These are phyloP conservation scores for Tenrec ecaudatus DNA, from an alignment of 2,113 vertebrate species.

Conservation along the genomic window DNA sequence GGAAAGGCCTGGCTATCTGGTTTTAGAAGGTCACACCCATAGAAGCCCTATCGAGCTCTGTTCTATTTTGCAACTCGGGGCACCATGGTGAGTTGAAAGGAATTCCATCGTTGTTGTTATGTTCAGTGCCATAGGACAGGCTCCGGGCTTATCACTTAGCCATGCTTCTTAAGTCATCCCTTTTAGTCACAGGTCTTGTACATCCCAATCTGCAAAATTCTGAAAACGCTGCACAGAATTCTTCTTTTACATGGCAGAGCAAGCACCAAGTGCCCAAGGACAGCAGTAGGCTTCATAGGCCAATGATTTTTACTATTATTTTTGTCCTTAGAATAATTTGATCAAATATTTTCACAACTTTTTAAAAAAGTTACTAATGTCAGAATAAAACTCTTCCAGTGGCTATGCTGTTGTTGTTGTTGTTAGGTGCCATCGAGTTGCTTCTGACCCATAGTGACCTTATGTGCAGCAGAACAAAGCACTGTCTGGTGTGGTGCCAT, in stretches of 20 bases:
- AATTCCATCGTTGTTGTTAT: background rate
- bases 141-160: background rate
- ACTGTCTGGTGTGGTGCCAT: background rate
- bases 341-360: conserved; percentile 11
- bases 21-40: background rate
- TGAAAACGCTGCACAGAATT: background rate
- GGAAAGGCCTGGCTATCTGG: background rate
- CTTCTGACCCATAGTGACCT: background rate
- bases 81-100: background rate
- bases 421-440: background rate
- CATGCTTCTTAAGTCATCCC: background rate
- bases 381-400: background rate
- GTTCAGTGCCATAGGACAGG: background rate
- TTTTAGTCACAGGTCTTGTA: background rate
- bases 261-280: background rate
- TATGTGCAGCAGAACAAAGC: background rate
- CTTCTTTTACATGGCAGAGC: background rate
- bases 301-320: background rate
- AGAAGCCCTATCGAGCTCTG: background rate
- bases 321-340: conserved; percentile 1
- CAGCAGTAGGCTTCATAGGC: background rate
- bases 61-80: background rate
- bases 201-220: background rate
- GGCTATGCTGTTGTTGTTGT: background rate
- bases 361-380: conserved; percentile 21